Percentiles rank a stretch among this genome's conserved stretches.
Conservation (phyloP, 2,113 vertebrate species). For the Salvator merianae region DNA sequence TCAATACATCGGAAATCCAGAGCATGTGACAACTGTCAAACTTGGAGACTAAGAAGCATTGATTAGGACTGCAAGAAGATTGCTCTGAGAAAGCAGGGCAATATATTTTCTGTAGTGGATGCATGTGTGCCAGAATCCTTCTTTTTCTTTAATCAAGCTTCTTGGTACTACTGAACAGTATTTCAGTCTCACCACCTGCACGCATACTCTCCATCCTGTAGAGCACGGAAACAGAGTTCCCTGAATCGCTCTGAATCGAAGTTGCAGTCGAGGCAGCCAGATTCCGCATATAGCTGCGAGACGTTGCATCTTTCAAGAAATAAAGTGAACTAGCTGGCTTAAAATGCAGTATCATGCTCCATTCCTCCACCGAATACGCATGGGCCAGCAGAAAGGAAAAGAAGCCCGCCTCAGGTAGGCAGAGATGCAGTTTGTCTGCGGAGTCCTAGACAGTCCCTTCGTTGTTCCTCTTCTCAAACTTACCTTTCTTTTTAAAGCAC, state of each 20-base stretch:
- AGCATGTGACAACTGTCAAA: too few species aligned
- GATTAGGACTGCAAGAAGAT: too few species aligned
- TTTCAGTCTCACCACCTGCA: neutral
- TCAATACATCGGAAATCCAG: too few species aligned
- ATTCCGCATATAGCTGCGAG: neutral
- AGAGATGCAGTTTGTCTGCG: neutral
- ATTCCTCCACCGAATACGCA: neutral
- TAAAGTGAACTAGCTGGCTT: conserved; percentile 5
- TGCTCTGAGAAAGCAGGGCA: too few species aligned
- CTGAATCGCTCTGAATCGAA: neutral
- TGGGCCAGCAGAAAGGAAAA: conserved; percentile 14
- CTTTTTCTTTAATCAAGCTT: too few species aligned
- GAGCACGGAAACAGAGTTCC: neutral
- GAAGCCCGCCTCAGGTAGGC: conserved; percentile 34
- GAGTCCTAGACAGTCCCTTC: neutral
- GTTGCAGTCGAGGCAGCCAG: neutral
- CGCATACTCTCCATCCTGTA: too few species aligned
- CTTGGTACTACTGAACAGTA: neutral
- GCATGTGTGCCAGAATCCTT: too few species aligned
- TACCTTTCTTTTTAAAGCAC: too few species aligned
- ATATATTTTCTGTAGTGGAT: too few species aligned
- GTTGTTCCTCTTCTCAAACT: neutral
- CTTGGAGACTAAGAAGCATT: too few species aligned
- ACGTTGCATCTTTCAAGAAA: neutral
- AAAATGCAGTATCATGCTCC: conserved; percentile 73